Evolutionary conservation across 1,140 invertebrate species (phyloP), one percentile per base, ranked within the genome.

Genomic region (Proales similis): DNA sequence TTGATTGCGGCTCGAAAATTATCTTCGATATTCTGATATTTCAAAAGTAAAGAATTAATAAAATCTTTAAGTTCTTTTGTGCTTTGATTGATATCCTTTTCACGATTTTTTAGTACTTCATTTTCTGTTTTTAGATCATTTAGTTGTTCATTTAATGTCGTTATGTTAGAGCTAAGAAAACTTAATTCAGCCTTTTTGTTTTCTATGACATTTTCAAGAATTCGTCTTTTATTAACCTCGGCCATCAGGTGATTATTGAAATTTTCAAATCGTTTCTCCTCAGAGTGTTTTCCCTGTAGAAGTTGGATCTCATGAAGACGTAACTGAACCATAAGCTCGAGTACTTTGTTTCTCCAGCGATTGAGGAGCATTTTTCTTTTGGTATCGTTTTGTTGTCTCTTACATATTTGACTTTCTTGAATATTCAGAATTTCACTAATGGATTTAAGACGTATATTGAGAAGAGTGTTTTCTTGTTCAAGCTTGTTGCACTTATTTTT

Each of bases 1-100:
- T 53, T 53, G 30, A 14, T 36, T 5, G 49, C 49, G 7, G 11
- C 20, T 36, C 32, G 22, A 39, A 53, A 53, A 20, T 38, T 53
- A 24, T 53, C 49, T 38, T 53, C 49, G 20, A 53, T 53, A n/a
- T 27, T 27, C 26, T 53, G 29, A 53, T 53, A 53, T 39, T 53
- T 53, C 27, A 39, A 26, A 11, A 53, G 22, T 36, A 53, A 27
- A 39, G 24, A 22, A 11, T 53, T 22, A 9, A 53, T 27, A 53
- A 53, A 53, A 36, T 53, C 42, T 53, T 53, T 53, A 5, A 53
- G 26, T 12, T 53, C 49, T 19, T 39, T 36, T 22, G 30, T 27
- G n/a, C 33, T 39, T 17, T 53, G 19, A 20, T 39, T 14, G 11
- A 39, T 38, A 14, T 53, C 19, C 29, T 53, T 53, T 1, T n/a